Percentiles rank a stretch among this genome's conserved stretches.
Evolutionary conservation across 2,113 vertebrate genomes (phyloP).

Genomic region (Neolamprologus modestus): DNA sequence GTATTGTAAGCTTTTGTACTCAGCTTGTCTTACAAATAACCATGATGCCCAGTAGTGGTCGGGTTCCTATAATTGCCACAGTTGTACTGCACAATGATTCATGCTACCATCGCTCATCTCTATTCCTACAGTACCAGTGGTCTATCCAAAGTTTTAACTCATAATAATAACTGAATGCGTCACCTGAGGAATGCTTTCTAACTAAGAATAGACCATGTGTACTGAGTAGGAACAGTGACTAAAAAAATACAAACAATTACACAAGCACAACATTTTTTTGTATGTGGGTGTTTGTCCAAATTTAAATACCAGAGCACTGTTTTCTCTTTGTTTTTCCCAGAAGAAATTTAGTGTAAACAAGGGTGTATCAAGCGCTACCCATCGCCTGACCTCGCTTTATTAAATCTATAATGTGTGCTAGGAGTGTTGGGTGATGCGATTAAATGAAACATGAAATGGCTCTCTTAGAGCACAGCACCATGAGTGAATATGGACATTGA

Average conservation of each 20-base stretch:
- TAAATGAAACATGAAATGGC: constrained; percentile 27
- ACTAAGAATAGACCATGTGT: not conserved
- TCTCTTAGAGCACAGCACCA: not conserved
- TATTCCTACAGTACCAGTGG: constrained; percentile 11
- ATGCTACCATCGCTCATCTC: constrained; percentile 20
- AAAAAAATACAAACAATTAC: not conserved
- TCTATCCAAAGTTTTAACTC: not conserved
- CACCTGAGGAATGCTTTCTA: not conserved
- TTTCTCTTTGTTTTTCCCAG: constrained; percentile 35
- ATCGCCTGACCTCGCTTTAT: not conserved
- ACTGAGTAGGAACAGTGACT: constrained; percentile 21
- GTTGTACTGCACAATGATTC: constrained; percentile 7
- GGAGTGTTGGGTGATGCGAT: not conserved
- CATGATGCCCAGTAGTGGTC: not conserved
- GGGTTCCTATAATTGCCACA: not conserved
- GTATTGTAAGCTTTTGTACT: not conserved
- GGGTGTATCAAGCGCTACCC: not conserved
- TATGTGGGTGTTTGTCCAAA: not conserved
- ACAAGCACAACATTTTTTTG: not conserved
- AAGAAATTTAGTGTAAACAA: not conserved
- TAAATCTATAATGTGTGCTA: not conserved
- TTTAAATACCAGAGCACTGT: not conserved
- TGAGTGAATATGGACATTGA: not conserved
- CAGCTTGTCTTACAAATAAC: not conserved
- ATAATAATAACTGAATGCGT: not conserved